These are phyloP conservation scores for Cryptophagus acutangulus DNA, from an alignment of 2,888 invertebrate genomes.

Conservation along the genomic window DNA sequence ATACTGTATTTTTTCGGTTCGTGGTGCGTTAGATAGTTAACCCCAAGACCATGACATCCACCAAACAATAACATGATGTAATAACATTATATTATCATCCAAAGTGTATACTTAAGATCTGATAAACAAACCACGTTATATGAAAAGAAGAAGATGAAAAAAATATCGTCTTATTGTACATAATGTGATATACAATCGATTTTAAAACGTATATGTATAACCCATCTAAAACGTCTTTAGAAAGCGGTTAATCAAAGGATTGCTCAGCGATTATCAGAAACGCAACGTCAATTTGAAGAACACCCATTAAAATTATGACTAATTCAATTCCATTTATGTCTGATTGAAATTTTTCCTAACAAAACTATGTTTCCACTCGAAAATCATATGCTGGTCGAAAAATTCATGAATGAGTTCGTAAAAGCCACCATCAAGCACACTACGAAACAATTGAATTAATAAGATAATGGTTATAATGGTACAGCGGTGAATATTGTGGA, in stretches of 20 bases:
- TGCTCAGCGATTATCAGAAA: constrained; percentile 28
- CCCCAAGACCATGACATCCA: constrained; percentile 15
- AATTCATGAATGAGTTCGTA: too few relatives aligned
- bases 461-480: too few relatives aligned
- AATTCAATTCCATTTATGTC: constrained; percentile 7
- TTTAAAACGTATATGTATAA: constrained; percentile 28
- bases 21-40: constrained; percentile 3
- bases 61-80: constrained; percentile 32
- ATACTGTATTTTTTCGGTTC: too few relatives aligned
- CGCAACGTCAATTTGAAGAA: constrained; percentile 7
- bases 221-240: constrained; percentile 45
- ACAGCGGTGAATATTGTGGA: too few relatives aligned
- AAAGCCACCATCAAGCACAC: too few relatives aligned
- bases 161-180: background rate
- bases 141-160: too few relatives aligned
- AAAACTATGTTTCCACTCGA: too few relatives aligned
- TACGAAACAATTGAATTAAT: too few relatives aligned
- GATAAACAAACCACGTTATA: constrained; percentile 31
- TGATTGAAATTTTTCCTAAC: too few relatives aligned
- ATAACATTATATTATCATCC: constrained; percentile 36
- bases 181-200: constrained; percentile 26
- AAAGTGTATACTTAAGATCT: constrained; percentile 31
- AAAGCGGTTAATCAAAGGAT: constrained; percentile 42
- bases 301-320: too few relatives aligned
- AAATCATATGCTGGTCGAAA: too few relatives aligned